Base-by-base conservation (phyloP, 2,113 vertebrate genomes). In the Bubo scandiacus region DNA sequence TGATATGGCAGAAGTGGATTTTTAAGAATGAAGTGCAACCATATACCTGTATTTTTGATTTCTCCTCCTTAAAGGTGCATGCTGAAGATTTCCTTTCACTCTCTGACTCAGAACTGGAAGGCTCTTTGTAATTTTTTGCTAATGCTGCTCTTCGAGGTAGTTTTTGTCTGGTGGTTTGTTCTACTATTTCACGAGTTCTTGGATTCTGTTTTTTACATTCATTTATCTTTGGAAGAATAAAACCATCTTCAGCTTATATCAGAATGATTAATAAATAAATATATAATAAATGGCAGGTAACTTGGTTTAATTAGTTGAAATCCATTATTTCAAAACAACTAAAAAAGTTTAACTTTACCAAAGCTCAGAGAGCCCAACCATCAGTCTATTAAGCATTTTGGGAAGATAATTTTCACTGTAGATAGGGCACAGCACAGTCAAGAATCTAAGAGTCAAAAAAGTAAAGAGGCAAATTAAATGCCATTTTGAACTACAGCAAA, bases 81-180 rank as follows among this genome's bases (percentile, higher is more conserved):
- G 18, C 3, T 91, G 92, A 54, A 86, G 70, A 47, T 40, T 94
- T 32, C 27, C 74, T 45, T 73, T 98, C 98, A 85, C 63, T 71
- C 52, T 98, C 98, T 17, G 97, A 97, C 80, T 98, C 98, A 77
- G 98, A 98, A 93, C 95, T 97, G 73, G 99, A 99, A 63, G 83
- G 96, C 36, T 99, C 99, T 96, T 95, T 99, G 93, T 99, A 99
- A 95, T 94, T 98, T 97, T 98, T 99, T 90, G 72, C 62, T 82
- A 97, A 95, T 63, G 98, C 89, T 65, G 96, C 97, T 98, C 98
- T 99, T 92, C 96, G 98, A 88, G 99, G 98, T 74, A 79, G 94
- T 90, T 96, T 98, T 58, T 70, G 40, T 78, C 98, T 97, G n/a
- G 40, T 88, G 34, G 65, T n/a, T 84, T 94, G 84, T 75, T 68